Conservation (phyloP, 92 coral and sea anemone species). For the Metridium senile region DNA sequence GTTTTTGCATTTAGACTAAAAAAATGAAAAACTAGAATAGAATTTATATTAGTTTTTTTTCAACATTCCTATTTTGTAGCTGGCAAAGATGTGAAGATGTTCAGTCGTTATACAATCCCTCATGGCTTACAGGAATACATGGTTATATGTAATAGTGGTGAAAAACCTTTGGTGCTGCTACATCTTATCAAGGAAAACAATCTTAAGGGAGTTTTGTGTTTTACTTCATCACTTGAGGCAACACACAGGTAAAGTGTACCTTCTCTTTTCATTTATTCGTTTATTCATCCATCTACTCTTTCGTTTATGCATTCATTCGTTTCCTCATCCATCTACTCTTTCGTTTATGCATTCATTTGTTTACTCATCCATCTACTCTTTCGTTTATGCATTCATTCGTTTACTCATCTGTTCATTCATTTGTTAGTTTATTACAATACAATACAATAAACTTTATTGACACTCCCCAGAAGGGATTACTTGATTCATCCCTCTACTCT, state of each 20-base stretch:
- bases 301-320: background rate
- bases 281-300: background rate
- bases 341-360: background rate
- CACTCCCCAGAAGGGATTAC: too few species aligned
- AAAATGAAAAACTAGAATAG: too few species aligned
- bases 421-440: too few species aligned
- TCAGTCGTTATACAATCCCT: conserved; percentile 66
- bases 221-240: conserved; percentile 91
- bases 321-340: background rate
- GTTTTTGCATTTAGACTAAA: too few species aligned
- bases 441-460: too few species aligned
- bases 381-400: background rate
- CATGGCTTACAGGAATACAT: conserved; percentile 81
- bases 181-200: conserved; percentile 68
- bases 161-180: conserved; percentile 85
- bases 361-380: background rate
- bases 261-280: background rate
- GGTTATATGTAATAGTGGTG: conserved; percentile 81
- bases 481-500: background rate
- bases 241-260: conserved; percentile 76
- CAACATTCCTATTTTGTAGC: background rate
- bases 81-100: background rate
- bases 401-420: background rate
- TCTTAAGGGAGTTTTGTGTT: conserved; percentile 78
- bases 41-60: too few species aligned